Conservation (phyloP, 2,797 vertebrate species). For the Hipposideros larvatus region DNA sequence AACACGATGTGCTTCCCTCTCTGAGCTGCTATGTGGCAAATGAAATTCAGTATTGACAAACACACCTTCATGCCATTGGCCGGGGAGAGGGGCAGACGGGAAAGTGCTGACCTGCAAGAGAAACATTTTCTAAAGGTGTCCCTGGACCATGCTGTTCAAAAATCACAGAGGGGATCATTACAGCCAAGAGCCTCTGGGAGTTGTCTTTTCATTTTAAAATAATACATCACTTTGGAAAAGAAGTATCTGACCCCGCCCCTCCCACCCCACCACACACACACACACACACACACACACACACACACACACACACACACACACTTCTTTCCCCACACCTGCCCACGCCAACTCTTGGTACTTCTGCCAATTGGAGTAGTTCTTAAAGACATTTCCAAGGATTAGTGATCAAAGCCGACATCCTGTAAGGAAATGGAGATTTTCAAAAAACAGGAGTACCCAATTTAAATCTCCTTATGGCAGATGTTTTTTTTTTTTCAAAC, state of each 20-base stretch:
- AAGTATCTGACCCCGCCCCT: not conserved
- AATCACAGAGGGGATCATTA: constrained; percentile 41
- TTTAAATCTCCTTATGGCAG: constrained; percentile 82
- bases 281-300: no score
- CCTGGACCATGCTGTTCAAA: not conserved
- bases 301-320: not conserved
- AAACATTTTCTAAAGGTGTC: constrained; percentile 62
- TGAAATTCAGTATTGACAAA: constrained; percentile 89
- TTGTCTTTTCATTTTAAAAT: constrained; percentile 75
- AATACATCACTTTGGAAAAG: constrained; percentile 42
- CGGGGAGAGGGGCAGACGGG: constrained; percentile 63
- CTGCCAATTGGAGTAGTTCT: constrained; percentile 75
- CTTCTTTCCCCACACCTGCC: constrained; percentile 54
- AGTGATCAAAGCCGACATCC: constrained; percentile 80
- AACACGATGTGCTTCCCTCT: constrained; percentile 84
- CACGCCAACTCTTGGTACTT: constrained; percentile 22
- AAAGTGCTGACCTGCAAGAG: constrained; percentile 82
- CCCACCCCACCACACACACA: no score
- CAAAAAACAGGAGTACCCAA: constrained; percentile 80
- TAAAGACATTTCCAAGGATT: constrained; percentile 78
- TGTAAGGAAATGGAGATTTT: constrained; percentile 82
- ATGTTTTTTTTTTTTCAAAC: constrained; percentile 53
- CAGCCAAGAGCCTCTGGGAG: constrained; percentile 24
- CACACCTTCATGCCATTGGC: constrained; percentile 85
- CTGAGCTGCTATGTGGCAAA: constrained; percentile 81